Evolutionary conservation across 30 jellyfish, hydroid and myxozoan species (phyloP).

Genomic region (Aurelia aurita complex sp. Pacific): DNA sequence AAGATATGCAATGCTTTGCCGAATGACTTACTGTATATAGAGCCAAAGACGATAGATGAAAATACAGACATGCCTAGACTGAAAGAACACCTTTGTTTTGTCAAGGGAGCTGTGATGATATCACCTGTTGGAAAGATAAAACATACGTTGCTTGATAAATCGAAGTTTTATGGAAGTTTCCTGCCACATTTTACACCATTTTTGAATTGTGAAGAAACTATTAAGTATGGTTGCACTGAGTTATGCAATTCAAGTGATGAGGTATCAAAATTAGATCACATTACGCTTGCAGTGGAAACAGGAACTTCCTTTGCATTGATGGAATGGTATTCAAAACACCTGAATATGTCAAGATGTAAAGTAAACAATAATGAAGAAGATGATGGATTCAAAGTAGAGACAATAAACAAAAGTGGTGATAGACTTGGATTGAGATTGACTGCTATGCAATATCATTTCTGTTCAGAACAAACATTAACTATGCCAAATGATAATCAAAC

Average conservation of each 20-base stretch:
- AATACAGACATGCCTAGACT: background rate
- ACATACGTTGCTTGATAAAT: constrained; percentile 70
- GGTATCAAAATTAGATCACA: constrained; percentile 61
- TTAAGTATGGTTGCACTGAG: background rate
- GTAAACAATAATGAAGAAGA: constrained; percentile 60
- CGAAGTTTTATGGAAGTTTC: constrained; percentile 59
- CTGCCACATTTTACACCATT: constrained; percentile 67
- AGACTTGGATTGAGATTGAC: constrained; percentile 58
- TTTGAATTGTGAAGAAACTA: background rate
- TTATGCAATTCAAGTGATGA: background rate
- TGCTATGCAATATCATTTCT: constrained; percentile 78
- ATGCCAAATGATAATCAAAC: background rate
- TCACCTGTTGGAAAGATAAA: constrained; percentile 84
- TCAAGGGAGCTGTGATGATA: constrained; percentile 70
- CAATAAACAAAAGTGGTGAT: constrained; percentile 49
- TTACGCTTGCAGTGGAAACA: constrained; percentile 78
- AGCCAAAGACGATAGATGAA: constrained; percentile 1
- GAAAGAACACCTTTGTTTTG: background rate
- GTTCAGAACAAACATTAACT: constrained; percentile 66
- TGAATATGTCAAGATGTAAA: constrained; percentile 55
- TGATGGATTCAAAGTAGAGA: constrained; percentile 69
- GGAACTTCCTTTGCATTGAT: constrained; percentile 56
- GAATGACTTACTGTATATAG: background rate
- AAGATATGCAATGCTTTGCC: constrained; percentile 48
- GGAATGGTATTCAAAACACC: constrained; percentile 74